A percentile compares a stretch with the other conserved stretches of the same genome.
These are phyloP conservation scores for Phalacrocorax brasilianus DNA, from an alignment of 2,113 vertebrate species.

Conservation along the genomic window DNA sequence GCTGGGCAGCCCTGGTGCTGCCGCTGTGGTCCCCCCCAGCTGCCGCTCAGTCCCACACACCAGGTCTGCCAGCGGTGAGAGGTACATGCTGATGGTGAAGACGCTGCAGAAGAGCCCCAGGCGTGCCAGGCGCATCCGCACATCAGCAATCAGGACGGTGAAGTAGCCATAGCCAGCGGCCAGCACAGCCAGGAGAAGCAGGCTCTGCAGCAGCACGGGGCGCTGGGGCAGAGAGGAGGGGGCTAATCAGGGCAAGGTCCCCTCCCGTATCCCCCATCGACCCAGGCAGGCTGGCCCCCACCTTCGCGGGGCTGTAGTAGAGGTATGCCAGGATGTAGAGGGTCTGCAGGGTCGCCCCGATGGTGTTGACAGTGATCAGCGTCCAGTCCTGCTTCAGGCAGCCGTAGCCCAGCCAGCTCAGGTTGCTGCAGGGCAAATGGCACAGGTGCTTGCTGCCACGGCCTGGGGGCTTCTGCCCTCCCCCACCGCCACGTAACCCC, in stretches of 20 bases:
- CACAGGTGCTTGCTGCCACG: neutral
- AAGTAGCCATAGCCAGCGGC: slow-evolving; percentile 82
- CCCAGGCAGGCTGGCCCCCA: neutral
- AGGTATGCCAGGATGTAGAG: slow-evolving; percentile 84
- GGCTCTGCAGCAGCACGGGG: slow-evolving; percentile 57
- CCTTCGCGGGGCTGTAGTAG: slow-evolving; percentile 83
- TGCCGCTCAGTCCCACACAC: slow-evolving; percentile 59
- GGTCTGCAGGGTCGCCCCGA: slow-evolving; percentile 84
- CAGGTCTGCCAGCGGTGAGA: slow-evolving; percentile 88
- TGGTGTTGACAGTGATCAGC: slow-evolving; percentile 79
- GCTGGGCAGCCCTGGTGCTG: neutral
- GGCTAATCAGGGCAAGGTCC: neutral
- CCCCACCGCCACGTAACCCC: neutral
- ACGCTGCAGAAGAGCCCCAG: slow-evolving; percentile 90
- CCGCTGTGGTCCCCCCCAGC: neutral
- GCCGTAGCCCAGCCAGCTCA: slow-evolving; percentile 93
- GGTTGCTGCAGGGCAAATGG: slow-evolving; percentile 76
- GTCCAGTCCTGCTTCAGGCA: slow-evolving; percentile 83
- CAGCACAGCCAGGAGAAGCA: slow-evolving; percentile 68
- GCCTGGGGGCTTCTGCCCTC: neutral
- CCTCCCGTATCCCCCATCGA: fast-evolving
- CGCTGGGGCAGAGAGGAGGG: slow-evolving; percentile 69
- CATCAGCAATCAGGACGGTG: slow-evolving; percentile 61
- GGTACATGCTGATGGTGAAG: slow-evolving; percentile 93
- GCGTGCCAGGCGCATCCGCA: slow-evolving; percentile 61